Evolutionary conservation across 2,113 vertebrate genomes (phyloP).

Genomic region (Damaliscus lunatus): DNA sequence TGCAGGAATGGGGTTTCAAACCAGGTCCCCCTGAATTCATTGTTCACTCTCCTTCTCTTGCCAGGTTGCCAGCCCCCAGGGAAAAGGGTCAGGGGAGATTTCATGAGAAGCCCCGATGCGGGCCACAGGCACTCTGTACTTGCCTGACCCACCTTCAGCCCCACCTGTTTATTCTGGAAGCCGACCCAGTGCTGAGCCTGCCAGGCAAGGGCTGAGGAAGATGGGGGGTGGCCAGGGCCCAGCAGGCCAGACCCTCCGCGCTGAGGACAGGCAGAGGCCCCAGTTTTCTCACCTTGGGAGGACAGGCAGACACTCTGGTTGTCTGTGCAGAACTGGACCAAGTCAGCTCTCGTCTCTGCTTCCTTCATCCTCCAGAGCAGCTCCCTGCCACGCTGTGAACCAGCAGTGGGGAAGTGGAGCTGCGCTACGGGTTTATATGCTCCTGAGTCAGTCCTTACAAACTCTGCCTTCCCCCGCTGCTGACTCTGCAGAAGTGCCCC

Average conservation of each 20-base stretch:
- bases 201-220: background rate
- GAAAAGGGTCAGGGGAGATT: background rate
- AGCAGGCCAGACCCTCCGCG: background rate
- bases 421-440: background rate
- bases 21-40: background rate
- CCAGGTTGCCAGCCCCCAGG: background rate
- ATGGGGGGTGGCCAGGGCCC: background rate
- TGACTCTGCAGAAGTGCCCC: constrained; percentile 40
- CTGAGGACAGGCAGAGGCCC: background rate
- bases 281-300: constrained; percentile 38
- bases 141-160: background rate
- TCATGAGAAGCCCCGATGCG: background rate
- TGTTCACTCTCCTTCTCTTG: background rate
- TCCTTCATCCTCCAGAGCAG: background rate
- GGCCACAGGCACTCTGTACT: background rate
- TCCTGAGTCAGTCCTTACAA: background rate
- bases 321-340: constrained; percentile 4
- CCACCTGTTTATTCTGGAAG: background rate
- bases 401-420: background rate
- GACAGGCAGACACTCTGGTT: constrained; percentile 32
- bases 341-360: background rate
- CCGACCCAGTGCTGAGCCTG: background rate
- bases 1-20: background rate
- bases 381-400: background rate
- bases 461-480: background rate